phyloP scores from a whole-genome alignment of 2,888 invertebrate species.

The Drosophila histrio region DNA sequence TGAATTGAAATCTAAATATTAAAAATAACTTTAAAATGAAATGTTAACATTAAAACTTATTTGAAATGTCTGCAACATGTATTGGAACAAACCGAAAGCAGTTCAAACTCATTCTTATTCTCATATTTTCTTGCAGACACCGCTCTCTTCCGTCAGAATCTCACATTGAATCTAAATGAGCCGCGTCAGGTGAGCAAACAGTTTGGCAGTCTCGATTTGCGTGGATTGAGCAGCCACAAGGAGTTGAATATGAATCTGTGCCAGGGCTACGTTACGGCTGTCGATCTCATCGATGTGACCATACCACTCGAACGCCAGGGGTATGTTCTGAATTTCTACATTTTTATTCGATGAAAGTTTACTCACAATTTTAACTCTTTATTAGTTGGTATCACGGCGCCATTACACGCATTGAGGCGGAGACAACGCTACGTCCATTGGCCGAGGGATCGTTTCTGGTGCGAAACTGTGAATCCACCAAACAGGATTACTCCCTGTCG shows the following conservation, averaged over 20 bases:
- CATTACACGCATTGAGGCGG: conserved; percentile 95
- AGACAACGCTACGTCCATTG: conserved; percentile 92
- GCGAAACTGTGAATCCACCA: conserved; percentile 96
- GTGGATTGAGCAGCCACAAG: conserved; percentile 84
- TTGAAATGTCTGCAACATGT: no score
- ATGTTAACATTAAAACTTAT: no score
- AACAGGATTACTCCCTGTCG: conserved; percentile 96
- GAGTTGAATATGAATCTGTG: conserved; percentile 90
- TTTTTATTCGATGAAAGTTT: not conserved
- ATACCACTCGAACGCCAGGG: conserved; percentile 94
- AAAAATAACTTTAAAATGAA: no score
- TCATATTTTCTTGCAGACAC: conserved; percentile 83
- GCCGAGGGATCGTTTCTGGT: conserved; percentile 97
- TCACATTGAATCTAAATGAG: conserved; percentile 90
- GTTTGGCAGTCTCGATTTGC: conserved; percentile 84
- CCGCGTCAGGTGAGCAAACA: conserved; percentile 80
- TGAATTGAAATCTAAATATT: no score
- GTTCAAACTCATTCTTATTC: not conserved
- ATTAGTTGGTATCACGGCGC: conserved; percentile 97
- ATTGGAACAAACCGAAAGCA: no score
- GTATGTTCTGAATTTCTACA: conserved; percentile 85
- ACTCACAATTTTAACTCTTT: no score
- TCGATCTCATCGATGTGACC: conserved; percentile 91
- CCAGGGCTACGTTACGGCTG: conserved; percentile 85
- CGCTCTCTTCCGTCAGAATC: conserved; percentile 87